Conservation (phyloP, 2,888 invertebrate genomes). For the Shargacucullia verbasci region DNA sequence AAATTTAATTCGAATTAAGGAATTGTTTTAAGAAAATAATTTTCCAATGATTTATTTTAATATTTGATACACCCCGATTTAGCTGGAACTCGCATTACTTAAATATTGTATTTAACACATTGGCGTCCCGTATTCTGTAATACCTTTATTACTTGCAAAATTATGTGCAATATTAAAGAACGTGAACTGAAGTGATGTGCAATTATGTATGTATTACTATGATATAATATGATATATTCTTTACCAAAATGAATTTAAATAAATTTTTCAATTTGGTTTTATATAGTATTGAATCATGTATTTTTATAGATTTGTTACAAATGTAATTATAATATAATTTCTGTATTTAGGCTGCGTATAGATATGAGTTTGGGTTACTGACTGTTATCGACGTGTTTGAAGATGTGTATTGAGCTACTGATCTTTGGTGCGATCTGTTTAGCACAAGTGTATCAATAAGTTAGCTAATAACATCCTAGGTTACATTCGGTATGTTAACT, state of each 20-base stretch:
- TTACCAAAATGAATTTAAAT: background rate
- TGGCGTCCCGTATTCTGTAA: too few species aligned
- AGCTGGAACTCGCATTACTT: conserved; percentile 13
- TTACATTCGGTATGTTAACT: background rate
- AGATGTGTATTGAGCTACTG: too few species aligned
- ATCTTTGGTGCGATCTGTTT: too few species aligned
- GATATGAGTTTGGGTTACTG: background rate
- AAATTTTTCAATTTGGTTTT: too few species aligned
- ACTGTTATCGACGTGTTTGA: too few species aligned
- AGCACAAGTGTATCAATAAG: too few species aligned
- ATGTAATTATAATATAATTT: background rate
- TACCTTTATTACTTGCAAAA: conserved; percentile 7
- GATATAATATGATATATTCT: background rate
- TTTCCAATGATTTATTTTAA: conserved; percentile 1
- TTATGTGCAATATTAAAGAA: conserved; percentile 7
- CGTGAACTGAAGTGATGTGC: background rate
- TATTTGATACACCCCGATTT: conserved; percentile 11
- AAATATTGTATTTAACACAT: background rate
- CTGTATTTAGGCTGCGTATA: conserved; percentile 1
- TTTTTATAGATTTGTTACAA: too few species aligned
- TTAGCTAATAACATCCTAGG: too few species aligned
- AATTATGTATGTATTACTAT: background rate
- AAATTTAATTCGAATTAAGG: background rate
- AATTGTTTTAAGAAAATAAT: conserved; percentile 3
- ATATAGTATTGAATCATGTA: too few species aligned